Evolutionary conservation across 2,113 vertebrate species (phyloP).

Genomic region (Pseudolaguvia tuberculata): DNA sequence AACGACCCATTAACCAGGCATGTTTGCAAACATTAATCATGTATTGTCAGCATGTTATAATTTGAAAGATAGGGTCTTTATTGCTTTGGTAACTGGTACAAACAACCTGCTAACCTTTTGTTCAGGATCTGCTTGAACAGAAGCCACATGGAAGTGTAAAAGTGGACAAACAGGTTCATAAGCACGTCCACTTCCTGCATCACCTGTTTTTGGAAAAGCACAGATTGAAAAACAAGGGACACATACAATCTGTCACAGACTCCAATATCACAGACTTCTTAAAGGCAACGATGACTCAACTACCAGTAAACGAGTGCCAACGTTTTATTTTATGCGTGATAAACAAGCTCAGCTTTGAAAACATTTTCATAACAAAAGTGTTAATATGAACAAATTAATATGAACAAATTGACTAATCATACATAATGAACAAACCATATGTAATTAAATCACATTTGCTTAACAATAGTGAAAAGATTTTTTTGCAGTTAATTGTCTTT

Average conservation of each 20-base stretch:
- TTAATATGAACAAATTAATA: not conserved
- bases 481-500: not conserved
- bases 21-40: not conserved
- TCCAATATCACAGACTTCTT: not conserved
- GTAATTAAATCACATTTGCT: not conserved
- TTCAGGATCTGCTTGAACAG: not conserved
- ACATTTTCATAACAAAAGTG: not conserved
- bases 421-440: not conserved
- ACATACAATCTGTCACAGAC: conserved; percentile 6
- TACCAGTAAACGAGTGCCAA: not conserved
- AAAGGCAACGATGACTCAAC: not conserved
- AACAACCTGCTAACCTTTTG: conserved; percentile 13
- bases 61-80: conserved; percentile 1
- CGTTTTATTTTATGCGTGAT: conserved; percentile 1
- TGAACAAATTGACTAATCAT: not conserved
- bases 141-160: conserved; percentile 1
- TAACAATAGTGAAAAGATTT: not conserved
- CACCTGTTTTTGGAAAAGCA: conserved; percentile 35
- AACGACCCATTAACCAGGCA: not conserved
- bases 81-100: conserved; percentile 24
- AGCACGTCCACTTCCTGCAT: conserved; percentile 38
- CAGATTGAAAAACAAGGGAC: conserved; percentile 42
- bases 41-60: not conserved
- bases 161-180: conserved; percentile 41
- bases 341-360: not conserved